A percentile compares a stretch with the other conserved stretches of the same genome.
phyloP scores from a whole-genome alignment of 2,888 invertebrate genomes.

The Campaea margaritaria region DNA sequence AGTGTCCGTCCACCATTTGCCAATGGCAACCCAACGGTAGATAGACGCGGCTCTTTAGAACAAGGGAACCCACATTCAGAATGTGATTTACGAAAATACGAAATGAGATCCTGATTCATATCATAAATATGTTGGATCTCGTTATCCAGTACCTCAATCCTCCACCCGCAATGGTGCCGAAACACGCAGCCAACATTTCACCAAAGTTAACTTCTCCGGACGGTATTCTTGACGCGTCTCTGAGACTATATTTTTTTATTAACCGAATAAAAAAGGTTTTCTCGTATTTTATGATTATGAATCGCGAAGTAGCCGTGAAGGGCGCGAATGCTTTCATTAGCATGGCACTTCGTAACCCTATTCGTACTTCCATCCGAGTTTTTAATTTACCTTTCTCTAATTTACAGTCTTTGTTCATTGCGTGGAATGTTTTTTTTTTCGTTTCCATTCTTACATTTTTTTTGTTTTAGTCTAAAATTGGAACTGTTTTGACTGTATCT shows the following conservation, averaged over 20 bases:
- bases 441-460: slow-evolving; percentile 37
- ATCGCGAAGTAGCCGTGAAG: slow-evolving; percentile 38
- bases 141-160: slow-evolving; percentile 13
- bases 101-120: slow-evolving; percentile 2
- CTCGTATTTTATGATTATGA: slow-evolving; percentile 43
- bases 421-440: slow-evolving; percentile 39
- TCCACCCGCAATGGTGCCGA: not conserved
- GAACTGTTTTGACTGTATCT: slow-evolving; percentile 12
- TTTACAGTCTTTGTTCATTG: slow-evolving; percentile 44
- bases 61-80: not conserved
- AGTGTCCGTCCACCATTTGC: no score
- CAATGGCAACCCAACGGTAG: not conserved
- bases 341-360: slow-evolving; percentile 45
- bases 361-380: slow-evolving; percentile 43
- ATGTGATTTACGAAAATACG: not conserved
- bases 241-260: slow-evolving; percentile 40
- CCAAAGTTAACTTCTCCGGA: slow-evolving; percentile 17
- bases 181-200: slow-evolving; percentile 5
- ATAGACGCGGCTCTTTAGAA: not conserved
- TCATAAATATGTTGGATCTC: slow-evolving; percentile 10
- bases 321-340: slow-evolving; percentile 45
- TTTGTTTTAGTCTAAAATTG: slow-evolving; percentile 32
- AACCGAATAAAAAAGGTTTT: slow-evolving; percentile 41
- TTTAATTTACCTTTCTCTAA: slow-evolving; percentile 47
- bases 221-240: slow-evolving; percentile 38